A percentile compares a stretch with the other conserved stretches of the same genome.
These are phyloP conservation scores for Lordiphosa fenestrarum DNA, from an alignment of 2,888 invertebrate genomes.

Conservation along the genomic window DNA sequence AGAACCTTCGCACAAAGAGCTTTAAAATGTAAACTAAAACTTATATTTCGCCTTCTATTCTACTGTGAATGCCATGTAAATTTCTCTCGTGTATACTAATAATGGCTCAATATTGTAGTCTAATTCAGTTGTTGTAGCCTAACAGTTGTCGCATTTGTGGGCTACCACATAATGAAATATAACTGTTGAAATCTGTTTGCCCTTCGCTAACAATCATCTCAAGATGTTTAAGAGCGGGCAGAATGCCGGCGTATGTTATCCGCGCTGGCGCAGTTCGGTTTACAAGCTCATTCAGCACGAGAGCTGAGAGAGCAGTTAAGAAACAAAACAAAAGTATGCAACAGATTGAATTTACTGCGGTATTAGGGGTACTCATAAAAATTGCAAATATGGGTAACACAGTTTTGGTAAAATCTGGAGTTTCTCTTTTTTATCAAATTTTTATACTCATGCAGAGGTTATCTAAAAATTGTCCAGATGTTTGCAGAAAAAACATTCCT, in stretches of 20 bases:
- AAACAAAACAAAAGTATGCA: slow-evolving; percentile 55
- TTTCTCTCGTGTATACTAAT: too few species aligned
- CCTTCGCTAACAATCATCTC: not conserved
- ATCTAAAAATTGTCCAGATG: too few species aligned
- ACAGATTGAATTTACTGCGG: slow-evolving; percentile 37
- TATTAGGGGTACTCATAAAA: slow-evolving; percentile 3
- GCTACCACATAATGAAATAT: not conserved
- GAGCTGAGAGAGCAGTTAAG: slow-evolving; percentile 16
- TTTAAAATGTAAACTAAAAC: slow-evolving; percentile 25
- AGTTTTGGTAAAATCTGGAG: too few species aligned
- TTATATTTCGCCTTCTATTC: not conserved
- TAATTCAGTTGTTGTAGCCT: not conserved
- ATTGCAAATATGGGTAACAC: too few species aligned
- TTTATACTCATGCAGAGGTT: too few species aligned
- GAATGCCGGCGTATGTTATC: slow-evolving; percentile 39
- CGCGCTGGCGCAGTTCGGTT: slow-evolving; percentile 33
- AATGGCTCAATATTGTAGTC: not conserved
- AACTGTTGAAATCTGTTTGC: slow-evolving; percentile 4
- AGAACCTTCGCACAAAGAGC: slow-evolving; percentile 21
- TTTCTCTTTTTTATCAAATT: too few species aligned
- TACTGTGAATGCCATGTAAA: too few species aligned
- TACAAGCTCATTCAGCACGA: slow-evolving; percentile 4
- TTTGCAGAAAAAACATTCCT: too few species aligned
- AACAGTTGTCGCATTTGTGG: not conserved
- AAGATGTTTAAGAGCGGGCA: not conserved